A percentile compares a stretch with the other conserved stretches of the same genome.
phyloP scores from a whole-genome alignment of 2,797 vertebrate genomes.

The Melanogrammus aeglefinus region DNA sequence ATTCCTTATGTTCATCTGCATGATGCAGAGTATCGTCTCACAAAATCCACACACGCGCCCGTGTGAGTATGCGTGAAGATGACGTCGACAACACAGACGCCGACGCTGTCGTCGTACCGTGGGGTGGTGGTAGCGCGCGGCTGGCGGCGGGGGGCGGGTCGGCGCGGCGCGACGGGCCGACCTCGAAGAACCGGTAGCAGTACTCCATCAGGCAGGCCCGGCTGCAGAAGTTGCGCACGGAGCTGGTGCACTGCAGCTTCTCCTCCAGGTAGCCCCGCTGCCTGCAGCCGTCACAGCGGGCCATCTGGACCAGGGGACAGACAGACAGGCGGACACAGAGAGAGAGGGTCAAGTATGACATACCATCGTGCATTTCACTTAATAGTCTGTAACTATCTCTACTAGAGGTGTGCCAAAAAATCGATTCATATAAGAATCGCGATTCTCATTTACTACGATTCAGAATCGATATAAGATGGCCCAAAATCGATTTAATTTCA shows the following conservation, averaged over 20 bases:
- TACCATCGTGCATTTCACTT: not conserved
- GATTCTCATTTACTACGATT: no score
- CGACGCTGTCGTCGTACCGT: slow-evolving; percentile 41
- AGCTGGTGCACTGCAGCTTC: slow-evolving; percentile 89
- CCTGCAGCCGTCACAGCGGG: slow-evolving; percentile 90
- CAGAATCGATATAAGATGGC: no score
- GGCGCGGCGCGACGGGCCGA: slow-evolving; percentile 53
- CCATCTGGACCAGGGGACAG: slow-evolving; percentile 79
- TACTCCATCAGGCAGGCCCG: slow-evolving; percentile 88
- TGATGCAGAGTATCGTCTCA: no score
- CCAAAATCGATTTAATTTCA: no score
- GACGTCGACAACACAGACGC: no score
- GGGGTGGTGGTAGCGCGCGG: slow-evolving; percentile 40
- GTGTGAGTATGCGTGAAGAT: no score
- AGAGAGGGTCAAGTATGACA: not conserved
- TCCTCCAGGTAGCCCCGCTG: slow-evolving; percentile 90
- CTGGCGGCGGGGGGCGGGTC: slow-evolving; percentile 63
- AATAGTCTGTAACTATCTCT: not conserved
- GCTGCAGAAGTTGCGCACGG: slow-evolving; percentile 93
- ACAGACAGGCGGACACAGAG: not conserved
- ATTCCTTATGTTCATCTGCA: no score
- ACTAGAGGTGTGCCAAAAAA: no score
- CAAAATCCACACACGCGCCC: no score
- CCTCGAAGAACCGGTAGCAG: slow-evolving; percentile 79
- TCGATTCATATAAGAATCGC: no score